These are phyloP conservation scores for Polyergus mexicanus DNA, from an alignment of 1,140 invertebrate genomes.

Conservation along the genomic window DNA sequence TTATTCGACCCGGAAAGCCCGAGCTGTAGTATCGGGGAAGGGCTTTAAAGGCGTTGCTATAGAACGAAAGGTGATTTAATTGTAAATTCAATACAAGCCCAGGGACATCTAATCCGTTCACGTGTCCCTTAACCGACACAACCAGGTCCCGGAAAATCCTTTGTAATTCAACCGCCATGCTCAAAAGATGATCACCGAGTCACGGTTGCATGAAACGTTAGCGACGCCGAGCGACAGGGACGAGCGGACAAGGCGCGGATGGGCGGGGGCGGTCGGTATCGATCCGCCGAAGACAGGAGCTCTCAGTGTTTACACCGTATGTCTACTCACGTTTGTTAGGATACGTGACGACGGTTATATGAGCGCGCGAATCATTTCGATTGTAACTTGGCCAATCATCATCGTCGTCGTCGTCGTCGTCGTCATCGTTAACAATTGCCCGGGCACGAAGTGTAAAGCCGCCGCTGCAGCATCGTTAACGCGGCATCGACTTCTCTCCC, in stretches of 20 bases:
- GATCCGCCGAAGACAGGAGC: conserved; percentile 55
- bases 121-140: conserved; percentile 50
- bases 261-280: conserved; percentile 20
- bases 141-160: conserved; percentile 51
- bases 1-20: background rate
- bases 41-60: conserved; percentile 3
- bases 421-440: conserved; percentile 39
- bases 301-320: conserved; percentile 51
- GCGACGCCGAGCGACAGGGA: conserved; percentile 28
- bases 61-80: conserved; percentile 36
- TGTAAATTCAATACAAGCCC: conserved; percentile 28
- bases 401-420: background rate
- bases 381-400: conserved; percentile 18
- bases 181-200: conserved; percentile 48
- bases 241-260: conserved; percentile 22
- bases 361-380: conserved; percentile 53
- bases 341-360: conserved; percentile 53
- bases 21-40: background rate
- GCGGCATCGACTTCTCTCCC: background rate
- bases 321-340: conserved; percentile 48
- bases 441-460: conserved; percentile 41
- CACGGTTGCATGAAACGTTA: conserved; percentile 44
- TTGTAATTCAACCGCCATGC: conserved; percentile 38
- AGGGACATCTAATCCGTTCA: conserved; percentile 32
- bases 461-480: conserved; percentile 40